Evolutionary conservation across 2,113 vertebrate genomes (phyloP).

Genomic region (Prietella phreatophila): DNA sequence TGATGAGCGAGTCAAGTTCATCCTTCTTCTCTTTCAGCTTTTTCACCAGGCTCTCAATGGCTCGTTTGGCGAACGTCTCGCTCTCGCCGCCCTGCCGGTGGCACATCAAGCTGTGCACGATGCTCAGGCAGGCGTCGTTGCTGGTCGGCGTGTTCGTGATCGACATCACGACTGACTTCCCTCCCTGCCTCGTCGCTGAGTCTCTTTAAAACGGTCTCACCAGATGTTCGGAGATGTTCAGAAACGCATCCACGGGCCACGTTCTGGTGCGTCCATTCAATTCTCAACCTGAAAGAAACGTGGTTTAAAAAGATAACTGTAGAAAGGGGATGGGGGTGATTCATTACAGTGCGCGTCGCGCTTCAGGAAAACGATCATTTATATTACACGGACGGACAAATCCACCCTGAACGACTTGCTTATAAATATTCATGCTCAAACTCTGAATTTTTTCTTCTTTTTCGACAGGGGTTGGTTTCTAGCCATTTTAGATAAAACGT

Average conservation of each 20-base stretch:
- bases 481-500: not conserved
- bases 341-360: not conserved
- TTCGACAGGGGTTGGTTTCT: not conserved
- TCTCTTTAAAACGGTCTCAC: not conserved
- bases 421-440: not conserved
- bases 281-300: not conserved
- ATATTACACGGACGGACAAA: not conserved
- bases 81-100: slow-evolving; percentile 96
- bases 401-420: not conserved
- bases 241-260: not conserved
- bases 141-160: slow-evolving; percentile 96
- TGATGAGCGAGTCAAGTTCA: slow-evolving; percentile 94
- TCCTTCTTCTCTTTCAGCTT: slow-evolving; percentile 99
- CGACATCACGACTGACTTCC: slow-evolving; percentile 74
- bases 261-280: slow-evolving; percentile 31
- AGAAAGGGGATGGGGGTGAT: not conserved
- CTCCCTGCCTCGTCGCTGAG: not conserved
- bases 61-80: slow-evolving; percentile 93
- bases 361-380: not conserved
- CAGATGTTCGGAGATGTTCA: not conserved
- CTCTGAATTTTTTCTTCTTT: not conserved
- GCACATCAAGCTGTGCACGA: slow-evolving; percentile 98
- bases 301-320: too few species aligned
- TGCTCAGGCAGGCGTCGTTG: slow-evolving; percentile 96
- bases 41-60: slow-evolving; percentile 95